These are phyloP conservation scores for Rafetus swinhoei DNA, from an alignment of 2,113 vertebrate genomes.

Conservation along the genomic window DNA sequence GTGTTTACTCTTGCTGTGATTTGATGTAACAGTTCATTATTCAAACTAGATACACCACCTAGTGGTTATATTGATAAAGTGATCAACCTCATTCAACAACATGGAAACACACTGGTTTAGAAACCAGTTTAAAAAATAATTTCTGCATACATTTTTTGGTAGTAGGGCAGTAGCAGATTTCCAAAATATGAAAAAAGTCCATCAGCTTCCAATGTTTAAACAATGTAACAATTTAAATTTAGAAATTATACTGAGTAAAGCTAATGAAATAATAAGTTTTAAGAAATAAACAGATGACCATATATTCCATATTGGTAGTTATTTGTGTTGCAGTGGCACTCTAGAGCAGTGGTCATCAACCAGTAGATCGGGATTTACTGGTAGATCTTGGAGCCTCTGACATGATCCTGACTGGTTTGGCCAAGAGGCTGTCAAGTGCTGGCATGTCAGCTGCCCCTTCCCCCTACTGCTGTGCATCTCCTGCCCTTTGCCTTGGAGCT, in stretches of 20 bases:
- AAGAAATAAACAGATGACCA: background rate
- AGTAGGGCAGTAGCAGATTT: background rate
- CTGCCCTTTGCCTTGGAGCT: no score
- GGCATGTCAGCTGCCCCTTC: no score
- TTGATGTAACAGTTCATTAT: background rate
- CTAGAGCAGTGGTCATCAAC: no score
- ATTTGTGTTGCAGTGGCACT: background rate
- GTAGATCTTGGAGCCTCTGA: no score
- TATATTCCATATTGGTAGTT: background rate
- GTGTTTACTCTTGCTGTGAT: background rate
- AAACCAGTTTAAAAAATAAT: background rate
- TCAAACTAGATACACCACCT: slow-evolving; percentile 8
- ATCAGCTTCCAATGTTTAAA: background rate
- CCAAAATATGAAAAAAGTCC: background rate
- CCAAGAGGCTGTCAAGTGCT: no score
- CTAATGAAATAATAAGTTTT: background rate
- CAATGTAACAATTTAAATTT: background rate
- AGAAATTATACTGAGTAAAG: no score
- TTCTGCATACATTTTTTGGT: background rate
- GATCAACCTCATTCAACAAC: background rate
- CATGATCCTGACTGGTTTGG: no score
- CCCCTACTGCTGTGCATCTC: no score
- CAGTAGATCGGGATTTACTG: no score
- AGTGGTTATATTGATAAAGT: background rate
- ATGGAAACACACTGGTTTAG: background rate